phyloP scores from a whole-genome alignment of 2,888 invertebrate species.

The Villa cingulata region DNA sequence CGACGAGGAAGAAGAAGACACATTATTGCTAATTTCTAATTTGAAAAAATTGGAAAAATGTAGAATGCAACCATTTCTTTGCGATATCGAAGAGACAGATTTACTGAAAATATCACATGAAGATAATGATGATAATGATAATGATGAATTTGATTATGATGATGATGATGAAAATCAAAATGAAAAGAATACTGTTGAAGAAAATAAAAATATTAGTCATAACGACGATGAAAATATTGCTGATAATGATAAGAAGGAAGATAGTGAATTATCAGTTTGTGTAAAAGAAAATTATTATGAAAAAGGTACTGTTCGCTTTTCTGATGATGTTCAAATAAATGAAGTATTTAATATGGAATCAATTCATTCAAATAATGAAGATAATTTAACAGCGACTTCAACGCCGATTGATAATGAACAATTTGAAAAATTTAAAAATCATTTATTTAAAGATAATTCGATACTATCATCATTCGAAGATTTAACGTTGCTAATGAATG shows the following conservation, averaged over 20 bases:
- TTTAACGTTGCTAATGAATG: not conserved
- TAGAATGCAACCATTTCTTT: slow-evolving; percentile 12
- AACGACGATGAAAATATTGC: not conserved
- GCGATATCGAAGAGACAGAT: slow-evolving; percentile 11
- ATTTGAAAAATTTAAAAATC: slow-evolving; percentile 26
- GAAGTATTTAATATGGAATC: slow-evolving; percentile 3
- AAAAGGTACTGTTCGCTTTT: slow-evolving; percentile 12
- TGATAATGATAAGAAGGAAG: not conserved
- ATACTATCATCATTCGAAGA: slow-evolving; percentile 14
- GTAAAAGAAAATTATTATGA: not conserved
- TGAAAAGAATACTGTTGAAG: too few species aligned
- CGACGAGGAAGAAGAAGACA: not conserved
- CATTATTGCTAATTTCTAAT: not conserved
- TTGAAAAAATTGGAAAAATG: not conserved
- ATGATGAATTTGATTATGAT: slow-evolving; percentile 12
- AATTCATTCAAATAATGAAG: too few species aligned
- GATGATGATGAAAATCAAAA: not conserved
- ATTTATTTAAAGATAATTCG: slow-evolving; percentile 27
- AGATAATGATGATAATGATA: slow-evolving; percentile 3
- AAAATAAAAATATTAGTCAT: too few species aligned
- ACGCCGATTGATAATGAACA: slow-evolving; percentile 19
- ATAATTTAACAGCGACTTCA: slow-evolving; percentile 8
- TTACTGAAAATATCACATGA: not conserved
- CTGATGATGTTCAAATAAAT: slow-evolving; percentile 10
- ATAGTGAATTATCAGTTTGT: not conserved